Percentiles rank a stretch among this genome's conserved stretches.
Conservation (phyloP, 2,888 invertebrate species). For the Oxystoma pomonae region DNA sequence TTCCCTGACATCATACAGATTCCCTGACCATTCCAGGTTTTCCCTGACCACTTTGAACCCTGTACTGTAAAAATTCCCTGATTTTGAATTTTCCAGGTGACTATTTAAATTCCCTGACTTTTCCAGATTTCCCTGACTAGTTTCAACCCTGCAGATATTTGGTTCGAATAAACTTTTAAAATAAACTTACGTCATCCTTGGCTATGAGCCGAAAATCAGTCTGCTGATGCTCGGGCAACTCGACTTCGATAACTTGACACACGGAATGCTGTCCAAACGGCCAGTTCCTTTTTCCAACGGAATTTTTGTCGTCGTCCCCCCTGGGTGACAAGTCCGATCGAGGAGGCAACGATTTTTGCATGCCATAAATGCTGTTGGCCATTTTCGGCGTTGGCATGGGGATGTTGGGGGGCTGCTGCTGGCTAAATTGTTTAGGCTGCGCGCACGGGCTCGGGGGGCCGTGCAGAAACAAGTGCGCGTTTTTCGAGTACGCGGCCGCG, state of each 20-base stretch:
- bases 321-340: not conserved
- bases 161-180: slow-evolving; percentile 22
- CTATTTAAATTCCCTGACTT: no score
- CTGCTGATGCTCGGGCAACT: slow-evolving; percentile 30
- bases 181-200: slow-evolving; percentile 35
- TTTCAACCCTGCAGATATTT: no score
- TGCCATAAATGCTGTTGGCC: slow-evolving; percentile 21
- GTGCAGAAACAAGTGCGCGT: slow-evolving; percentile 60
- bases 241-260: slow-evolving; percentile 48
- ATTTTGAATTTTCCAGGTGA: no score
- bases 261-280: slow-evolving; percentile 54
- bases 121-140: no score
- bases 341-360: not conserved
- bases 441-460: slow-evolving; percentile 38
- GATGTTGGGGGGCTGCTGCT: slow-evolving; percentile 38
- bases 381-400: slow-evolving; percentile 39
- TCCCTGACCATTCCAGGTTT: no score
- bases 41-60: no score
- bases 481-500: slow-evolving; percentile 78
- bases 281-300: slow-evolving; percentile 44
- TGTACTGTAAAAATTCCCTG: no score
- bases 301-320: not conserved
- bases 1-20: no score
- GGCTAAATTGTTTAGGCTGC: slow-evolving; percentile 40
- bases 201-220: slow-evolving; percentile 32